A percentile compares a stretch with the other conserved stretches of the same genome.
Conservation (phyloP, 2,888 invertebrate species). For the Tinea trinotella region DNA sequence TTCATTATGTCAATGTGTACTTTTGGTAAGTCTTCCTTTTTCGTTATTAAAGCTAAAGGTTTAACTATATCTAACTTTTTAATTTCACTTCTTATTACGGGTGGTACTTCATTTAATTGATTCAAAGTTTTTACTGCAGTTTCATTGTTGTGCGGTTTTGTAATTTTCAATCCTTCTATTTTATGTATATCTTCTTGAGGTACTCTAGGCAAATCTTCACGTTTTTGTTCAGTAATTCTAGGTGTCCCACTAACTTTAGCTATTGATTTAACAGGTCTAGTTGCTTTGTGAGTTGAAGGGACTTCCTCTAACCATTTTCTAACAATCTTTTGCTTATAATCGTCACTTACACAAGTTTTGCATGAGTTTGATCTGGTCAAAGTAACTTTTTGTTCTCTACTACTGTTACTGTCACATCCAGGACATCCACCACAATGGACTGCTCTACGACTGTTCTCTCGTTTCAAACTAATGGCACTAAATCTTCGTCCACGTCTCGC, state of each 20-base stretch:
- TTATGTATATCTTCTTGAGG: too few relatives aligned
- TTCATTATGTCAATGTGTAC: slow-evolving; percentile 15
- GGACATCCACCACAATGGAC: slow-evolving; percentile 77
- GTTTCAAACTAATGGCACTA: slow-evolving; percentile 73
- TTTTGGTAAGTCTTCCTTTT: slow-evolving; percentile 24
- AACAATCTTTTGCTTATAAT: slow-evolving; percentile 82
- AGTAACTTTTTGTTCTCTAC: slow-evolving; percentile 38
- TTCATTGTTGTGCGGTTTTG: too few relatives aligned
- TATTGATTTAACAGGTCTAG: slow-evolving; percentile 44
- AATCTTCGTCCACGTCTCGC: slow-evolving; percentile 65
- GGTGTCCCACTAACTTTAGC: slow-evolving; percentile 61
- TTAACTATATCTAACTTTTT: slow-evolving; percentile 11
- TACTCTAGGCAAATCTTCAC: slow-evolving; percentile 28
- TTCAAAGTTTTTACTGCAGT: too few relatives aligned
- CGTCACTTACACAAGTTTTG: slow-evolving; percentile 72
- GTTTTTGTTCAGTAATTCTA: slow-evolving; percentile 42
- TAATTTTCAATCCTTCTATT: neutral
- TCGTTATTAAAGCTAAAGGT: neutral
- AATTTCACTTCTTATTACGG: neutral
- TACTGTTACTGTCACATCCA: slow-evolving; percentile 68
- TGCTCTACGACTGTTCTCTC: slow-evolving; percentile 73
- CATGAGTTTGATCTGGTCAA: slow-evolving; percentile 65
- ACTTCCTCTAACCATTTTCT: slow-evolving; percentile 84
- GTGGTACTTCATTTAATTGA: slow-evolving; percentile 21
- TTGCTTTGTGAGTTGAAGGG: slow-evolving; percentile 46